Base-by-base conservation (phyloP, 2,797 vertebrate species). In the Brachyrhaphis roseni region DNA sequence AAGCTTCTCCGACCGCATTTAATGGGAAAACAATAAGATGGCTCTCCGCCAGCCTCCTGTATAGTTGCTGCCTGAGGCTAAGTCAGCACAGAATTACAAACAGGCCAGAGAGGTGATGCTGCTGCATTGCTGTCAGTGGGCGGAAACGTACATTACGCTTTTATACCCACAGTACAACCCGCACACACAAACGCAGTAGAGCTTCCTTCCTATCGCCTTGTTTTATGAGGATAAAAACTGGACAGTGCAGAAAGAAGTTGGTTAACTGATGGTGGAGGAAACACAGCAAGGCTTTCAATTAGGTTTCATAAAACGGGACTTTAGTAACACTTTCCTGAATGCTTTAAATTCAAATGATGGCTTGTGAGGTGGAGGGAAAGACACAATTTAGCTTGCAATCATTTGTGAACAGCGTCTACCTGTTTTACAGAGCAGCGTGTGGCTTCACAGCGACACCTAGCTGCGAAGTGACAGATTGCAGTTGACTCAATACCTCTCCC, bases 51-150 rank as follows among this genome's bases (percentile, higher is more conserved):
- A 20, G 45, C 23, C 46, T 49, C 46, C n/a, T 74, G 74, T 46
- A 26, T 43, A 28, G 59, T 77, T 45, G 43, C 20, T 51, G 47
- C 64, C 71, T 26, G 5, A 28, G 39, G 64, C 43, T 8, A 39
- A 51, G 59, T 74, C 62, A 59, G 34, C 36, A 28, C 41, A n/a
- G 53, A 78, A 72, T 77, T 34, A 26, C 46, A 77, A 53, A 47
- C 39, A 53, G 68, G n/a, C 7, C 8, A 75, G 72, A 53, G 39
- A 70, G 39, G 70, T 41, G 34, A 59, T 62, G 66, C 81, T 51
- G 77, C 81, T 53, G 77, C 81, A 49, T n/a, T 34, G 81, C 72
- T 77, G 66, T 55, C 20, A 41, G 74, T 70, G 74, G 70, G 71
- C 7, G 64, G 47, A 46, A 75, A 43, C 34, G 45, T 51, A 53